Conservation (phyloP, 2,113 vertebrate species). For the Jacana jacana region DNA sequence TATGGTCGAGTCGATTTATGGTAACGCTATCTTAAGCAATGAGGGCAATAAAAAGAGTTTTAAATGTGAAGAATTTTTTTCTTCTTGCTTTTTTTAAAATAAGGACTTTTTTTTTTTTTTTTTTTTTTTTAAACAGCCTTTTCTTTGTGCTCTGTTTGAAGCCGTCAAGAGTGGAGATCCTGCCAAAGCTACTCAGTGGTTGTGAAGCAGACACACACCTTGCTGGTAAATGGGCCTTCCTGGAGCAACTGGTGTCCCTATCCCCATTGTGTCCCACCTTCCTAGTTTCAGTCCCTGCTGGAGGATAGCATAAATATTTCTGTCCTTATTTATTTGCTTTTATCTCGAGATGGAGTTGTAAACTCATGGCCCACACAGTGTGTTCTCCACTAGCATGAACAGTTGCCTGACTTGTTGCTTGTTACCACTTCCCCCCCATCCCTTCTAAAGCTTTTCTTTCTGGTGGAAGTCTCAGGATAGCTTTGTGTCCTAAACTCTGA, state of each 20-base stretch:
- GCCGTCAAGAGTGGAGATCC: not conserved
- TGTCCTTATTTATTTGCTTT: not conserved
- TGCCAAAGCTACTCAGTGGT: not conserved
- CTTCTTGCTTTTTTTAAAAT: not conserved
- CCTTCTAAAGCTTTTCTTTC: not conserved
- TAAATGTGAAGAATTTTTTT: conserved; percentile 17
- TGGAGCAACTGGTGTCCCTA: not conserved
- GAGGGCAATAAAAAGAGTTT: conserved; percentile 43
- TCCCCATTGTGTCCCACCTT: not conserved
- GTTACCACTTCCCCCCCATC: not conserved
- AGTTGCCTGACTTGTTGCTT: not conserved
- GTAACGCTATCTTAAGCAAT: conserved; percentile 54
- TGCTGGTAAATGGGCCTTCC: not conserved
- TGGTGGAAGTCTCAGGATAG: not conserved
- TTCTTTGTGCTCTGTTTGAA: conserved; percentile 10
- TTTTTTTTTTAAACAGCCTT: not conserved
- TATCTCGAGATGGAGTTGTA: not conserved
- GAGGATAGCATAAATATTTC: not conserved
- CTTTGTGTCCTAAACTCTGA: not conserved
- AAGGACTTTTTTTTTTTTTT: not conserved
- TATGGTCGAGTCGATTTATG: conserved; percentile 44
- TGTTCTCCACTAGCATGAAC: not conserved
- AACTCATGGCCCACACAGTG: not conserved
- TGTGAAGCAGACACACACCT: not conserved
- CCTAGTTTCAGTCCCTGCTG: not conserved